These are phyloP conservation scores for Pelobates cultripes DNA, from an alignment of 2,797 vertebrate species.

Conservation along the genomic window DNA sequence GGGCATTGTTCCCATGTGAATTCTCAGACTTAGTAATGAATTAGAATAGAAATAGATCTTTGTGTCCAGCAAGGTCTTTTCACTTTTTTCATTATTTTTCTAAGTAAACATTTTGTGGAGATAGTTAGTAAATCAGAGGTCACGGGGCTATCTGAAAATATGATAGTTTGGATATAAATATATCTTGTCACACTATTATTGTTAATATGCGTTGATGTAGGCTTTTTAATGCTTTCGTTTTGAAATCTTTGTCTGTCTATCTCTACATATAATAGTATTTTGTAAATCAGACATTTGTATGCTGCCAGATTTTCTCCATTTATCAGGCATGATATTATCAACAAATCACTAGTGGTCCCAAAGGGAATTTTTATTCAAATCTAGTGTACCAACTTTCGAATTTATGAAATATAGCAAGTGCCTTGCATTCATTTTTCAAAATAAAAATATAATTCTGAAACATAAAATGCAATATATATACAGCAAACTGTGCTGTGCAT, in stretches of 20 bases:
- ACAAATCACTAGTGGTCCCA: neutral
- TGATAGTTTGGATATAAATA: neutral
- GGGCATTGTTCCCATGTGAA: neutral
- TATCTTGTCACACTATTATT: neutral
- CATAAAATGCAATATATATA: no score
- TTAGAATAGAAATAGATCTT: neutral
- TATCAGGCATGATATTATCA: neutral
- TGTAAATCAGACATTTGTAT: neutral
- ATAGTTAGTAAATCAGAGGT: neutral
- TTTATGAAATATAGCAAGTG: neutral
- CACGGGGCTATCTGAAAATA: neutral
- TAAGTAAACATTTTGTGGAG: neutral
- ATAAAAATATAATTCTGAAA: neutral
- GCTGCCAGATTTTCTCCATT: neutral
- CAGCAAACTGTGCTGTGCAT: no score
- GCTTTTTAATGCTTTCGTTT: neutral
- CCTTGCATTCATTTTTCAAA: slow-evolving; percentile 1
- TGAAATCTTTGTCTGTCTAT: neutral
- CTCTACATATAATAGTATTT: neutral
- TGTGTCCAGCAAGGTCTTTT: neutral
- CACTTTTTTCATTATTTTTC: neutral
- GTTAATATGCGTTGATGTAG: neutral
- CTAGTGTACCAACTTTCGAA: neutral
- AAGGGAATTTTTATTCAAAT: neutral
- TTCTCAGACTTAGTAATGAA: neutral